Percentiles rank a stretch among this genome's conserved stretches.
Evolutionary conservation across 2,113 vertebrate species (phyloP).

Genomic region (rabbit (Oryctolagus cuniculus)): mOryCun1.1 NC_091437.1:67571001-67571500

Average conservation of each 20-base stretch:
- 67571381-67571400: not conserved
- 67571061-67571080: not conserved
- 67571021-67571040: not conserved
- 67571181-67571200: constrained; percentile 17
- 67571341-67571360: not conserved
- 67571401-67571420: not conserved
- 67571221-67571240: not conserved
- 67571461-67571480: not conserved
- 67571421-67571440: not conserved
- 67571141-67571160: not conserved
- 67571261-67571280: not conserved
- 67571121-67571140: not conserved
- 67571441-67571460: not conserved
- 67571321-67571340: not conserved
- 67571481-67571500: not conserved
- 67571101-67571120: not conserved
- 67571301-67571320: not conserved
- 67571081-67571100: not conserved
- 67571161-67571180: not conserved
- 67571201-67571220: constrained; percentile 8
- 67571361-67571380: not conserved
- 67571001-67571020: not conserved
- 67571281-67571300: not conserved
- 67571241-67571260: not conserved
- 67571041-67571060: not conserved